Evolutionary conservation across 1,140 invertebrate genomes (phyloP).

Genomic region (Geopemphigus sp.): DNA sequence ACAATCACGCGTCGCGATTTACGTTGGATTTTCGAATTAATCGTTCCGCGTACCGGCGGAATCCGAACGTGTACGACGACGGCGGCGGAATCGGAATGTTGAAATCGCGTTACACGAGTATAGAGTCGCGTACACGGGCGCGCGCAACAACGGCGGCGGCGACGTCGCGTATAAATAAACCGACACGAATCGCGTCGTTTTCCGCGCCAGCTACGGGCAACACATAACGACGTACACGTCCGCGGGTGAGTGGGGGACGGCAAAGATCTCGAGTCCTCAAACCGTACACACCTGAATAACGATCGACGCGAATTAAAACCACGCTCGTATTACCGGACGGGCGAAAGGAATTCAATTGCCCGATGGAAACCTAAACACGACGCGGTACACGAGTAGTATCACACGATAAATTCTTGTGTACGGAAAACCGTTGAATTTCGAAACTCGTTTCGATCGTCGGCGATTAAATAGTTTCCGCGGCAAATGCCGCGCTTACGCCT

Average conservation of each 20-base stretch:
- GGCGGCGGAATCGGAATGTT: no score
- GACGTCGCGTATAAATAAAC: constrained; percentile 22
- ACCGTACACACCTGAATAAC: constrained; percentile 34
- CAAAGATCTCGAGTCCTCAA: constrained; percentile 1
- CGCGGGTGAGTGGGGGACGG: not conserved
- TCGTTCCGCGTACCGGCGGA: not conserved
- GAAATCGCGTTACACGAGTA: no score
- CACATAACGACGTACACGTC: no score
- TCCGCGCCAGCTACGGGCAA: not conserved
- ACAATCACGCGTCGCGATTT: not conserved
- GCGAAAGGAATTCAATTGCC: not conserved
- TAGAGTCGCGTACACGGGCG: no score
- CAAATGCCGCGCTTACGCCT: no score
- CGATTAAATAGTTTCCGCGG: not conserved
- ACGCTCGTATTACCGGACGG: not conserved
- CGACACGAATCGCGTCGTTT: constrained; percentile 24
- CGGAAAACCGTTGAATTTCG: not conserved
- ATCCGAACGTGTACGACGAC: no score
- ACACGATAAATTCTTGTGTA: no score
- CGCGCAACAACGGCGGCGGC: not conserved
- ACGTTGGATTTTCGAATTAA: not conserved
- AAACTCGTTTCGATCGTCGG: constrained; percentile 1
- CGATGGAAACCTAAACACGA: no score
- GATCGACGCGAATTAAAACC: constrained; percentile 31
- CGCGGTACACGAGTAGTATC: no score